Evolutionary conservation across 2,113 vertebrate species (phyloP).

Genomic region (Coptodon bakossiorum): DNA sequence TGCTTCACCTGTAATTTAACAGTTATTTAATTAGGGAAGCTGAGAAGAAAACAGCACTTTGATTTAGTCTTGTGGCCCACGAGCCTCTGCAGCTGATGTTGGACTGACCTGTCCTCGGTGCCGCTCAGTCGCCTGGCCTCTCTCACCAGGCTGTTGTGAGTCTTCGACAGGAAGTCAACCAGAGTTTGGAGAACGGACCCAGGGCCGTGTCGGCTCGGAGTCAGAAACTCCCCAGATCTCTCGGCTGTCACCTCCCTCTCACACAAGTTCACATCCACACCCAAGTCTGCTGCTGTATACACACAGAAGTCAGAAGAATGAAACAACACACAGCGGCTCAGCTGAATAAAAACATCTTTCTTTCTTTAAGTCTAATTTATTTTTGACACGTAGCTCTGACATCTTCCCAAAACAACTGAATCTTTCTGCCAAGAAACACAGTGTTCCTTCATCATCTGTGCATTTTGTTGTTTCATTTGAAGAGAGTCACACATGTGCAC

Average conservation of each 20-base stretch:
- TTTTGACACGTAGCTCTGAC: background rate
- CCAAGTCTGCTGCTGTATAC: conserved; percentile 25
- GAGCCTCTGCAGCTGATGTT: background rate
- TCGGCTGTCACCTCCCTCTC: conserved; percentile 43
- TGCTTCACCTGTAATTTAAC: background rate
- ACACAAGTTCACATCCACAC: conserved; percentile 35
- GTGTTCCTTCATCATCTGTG: fast-evolving
- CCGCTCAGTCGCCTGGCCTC: conserved; percentile 18
- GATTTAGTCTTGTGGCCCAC: background rate
- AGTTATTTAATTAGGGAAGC: background rate
- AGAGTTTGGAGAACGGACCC: conserved; percentile 64
- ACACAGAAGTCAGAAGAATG: background rate
- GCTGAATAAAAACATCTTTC: background rate
- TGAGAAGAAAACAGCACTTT: background rate
- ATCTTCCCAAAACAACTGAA: background rate
- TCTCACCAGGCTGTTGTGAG: conserved; percentile 70
- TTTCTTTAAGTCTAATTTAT: background rate
- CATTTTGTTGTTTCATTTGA: background rate
- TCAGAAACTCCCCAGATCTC: conserved; percentile 61
- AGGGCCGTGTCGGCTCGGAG: conserved; percentile 36
- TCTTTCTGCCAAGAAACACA: background rate
- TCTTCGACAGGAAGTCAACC: conserved; percentile 57
- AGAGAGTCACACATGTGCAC: background rate
- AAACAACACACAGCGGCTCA: background rate
- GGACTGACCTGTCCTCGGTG: conserved; percentile 58